Evolutionary conservation across 2,113 vertebrate genomes (phyloP).

Genomic region (Alethe diademata): DNA sequence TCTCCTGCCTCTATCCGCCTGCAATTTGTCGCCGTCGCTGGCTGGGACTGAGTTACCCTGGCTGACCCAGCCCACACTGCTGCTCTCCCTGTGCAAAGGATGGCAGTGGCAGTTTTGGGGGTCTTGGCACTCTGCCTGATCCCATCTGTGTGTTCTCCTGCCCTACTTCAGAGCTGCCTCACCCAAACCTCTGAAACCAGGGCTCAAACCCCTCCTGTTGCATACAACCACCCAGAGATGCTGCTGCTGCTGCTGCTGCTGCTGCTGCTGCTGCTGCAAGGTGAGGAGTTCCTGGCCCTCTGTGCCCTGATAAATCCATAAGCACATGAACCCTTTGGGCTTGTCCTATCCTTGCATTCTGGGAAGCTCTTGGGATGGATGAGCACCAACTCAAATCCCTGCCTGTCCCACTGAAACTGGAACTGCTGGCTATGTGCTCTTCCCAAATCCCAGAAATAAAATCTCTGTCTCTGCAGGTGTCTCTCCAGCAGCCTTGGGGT

Average conservation of each 20-base stretch:
- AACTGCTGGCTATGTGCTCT: background rate
- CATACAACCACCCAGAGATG: background rate
- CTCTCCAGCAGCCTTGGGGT: background rate
- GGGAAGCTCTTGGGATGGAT: background rate
- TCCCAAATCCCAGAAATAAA: background rate
- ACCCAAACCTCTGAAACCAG: background rate
- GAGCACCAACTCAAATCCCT: background rate
- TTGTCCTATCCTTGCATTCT: background rate
- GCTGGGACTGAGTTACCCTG: background rate
- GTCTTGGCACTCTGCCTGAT: background rate
- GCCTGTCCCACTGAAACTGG: background rate
- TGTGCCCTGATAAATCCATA: accelerated
- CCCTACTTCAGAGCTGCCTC: background rate
- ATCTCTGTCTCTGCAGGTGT: accelerated
- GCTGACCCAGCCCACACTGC: background rate
- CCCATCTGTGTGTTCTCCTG: background rate
- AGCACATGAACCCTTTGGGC: background rate
- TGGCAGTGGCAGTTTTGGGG: background rate
- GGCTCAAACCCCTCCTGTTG: background rate
- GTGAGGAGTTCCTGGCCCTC: background rate
- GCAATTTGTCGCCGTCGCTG: background rate
- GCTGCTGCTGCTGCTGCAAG: background rate
- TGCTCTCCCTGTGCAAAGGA: background rate
- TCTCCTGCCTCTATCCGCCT: background rate
- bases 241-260: background rate